These are phyloP conservation scores for Barbus barbus DNA, from an alignment of 2,113 vertebrate species.

Conservation along the genomic window DNA sequence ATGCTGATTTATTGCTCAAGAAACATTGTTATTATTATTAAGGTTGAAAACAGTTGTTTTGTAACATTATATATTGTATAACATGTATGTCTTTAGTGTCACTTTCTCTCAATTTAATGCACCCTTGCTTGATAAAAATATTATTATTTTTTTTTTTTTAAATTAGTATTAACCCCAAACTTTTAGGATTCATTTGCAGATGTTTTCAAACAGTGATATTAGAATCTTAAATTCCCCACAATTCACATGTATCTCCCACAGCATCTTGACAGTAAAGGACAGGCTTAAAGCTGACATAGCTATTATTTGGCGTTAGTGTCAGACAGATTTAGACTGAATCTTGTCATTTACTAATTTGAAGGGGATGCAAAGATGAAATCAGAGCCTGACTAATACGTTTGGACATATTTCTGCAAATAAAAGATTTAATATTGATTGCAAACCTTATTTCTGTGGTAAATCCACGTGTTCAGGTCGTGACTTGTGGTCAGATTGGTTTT, in stretches of 20 bases:
- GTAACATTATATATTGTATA: too few relatives aligned
- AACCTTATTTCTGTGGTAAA: background rate
- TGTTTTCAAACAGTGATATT: background rate
- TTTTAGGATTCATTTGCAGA: background rate
- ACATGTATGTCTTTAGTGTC: background rate
- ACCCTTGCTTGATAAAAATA: too few relatives aligned
- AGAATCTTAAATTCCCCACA: background rate
- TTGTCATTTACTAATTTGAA: conserved; percentile 10
- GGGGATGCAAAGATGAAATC: background rate
- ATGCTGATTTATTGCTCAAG: background rate
- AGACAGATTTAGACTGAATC: background rate
- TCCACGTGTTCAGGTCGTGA: conserved; percentile 21
- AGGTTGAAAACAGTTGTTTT: background rate
- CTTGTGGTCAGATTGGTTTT: conserved; percentile 51
- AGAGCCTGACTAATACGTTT: background rate
- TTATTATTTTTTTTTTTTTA: too few relatives aligned
- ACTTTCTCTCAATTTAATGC: too few relatives aligned
- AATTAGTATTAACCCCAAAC: background rate
- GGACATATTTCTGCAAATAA: conserved; percentile 6
- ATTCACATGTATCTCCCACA: background rate
- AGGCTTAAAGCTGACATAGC: background rate
- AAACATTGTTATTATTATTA: too few relatives aligned
- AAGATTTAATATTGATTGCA: background rate
- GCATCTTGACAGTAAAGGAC: background rate
- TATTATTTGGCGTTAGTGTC: too few relatives aligned